phyloP scores from a whole-genome alignment of 1,140 invertebrate genomes.

The Helicoverpa zea region DNA sequence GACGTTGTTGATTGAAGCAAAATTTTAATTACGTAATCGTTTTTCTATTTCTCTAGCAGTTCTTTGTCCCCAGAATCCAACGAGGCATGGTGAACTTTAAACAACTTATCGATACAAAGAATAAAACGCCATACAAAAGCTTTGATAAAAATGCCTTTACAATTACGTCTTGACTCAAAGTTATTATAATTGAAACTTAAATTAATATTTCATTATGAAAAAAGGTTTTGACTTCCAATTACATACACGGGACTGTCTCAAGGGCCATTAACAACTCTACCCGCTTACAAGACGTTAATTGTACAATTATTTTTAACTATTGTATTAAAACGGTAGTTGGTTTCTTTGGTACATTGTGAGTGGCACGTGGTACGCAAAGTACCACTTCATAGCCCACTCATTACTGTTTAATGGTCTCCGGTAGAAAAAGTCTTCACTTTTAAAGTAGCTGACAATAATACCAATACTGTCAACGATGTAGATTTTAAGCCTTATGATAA shows the following conservation, averaged over 20 bases:
- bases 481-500: conserved; percentile 45
- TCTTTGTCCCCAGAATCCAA: background rate
- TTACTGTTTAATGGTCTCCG: conserved; percentile 83
- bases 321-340: conserved; percentile 83
- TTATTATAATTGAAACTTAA: conserved; percentile 68
- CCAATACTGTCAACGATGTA: background rate
- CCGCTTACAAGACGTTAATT: conserved; percentile 76
- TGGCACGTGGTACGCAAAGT: conserved; percentile 82
- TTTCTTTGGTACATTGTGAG: conserved; percentile 74
- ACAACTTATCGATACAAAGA: conserved; percentile 9
- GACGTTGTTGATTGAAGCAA: no score
- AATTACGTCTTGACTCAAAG: conserved; percentile 60
- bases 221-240: conserved; percentile 80
- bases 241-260: conserved; percentile 70
- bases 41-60: background rate
- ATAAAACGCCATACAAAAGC: conserved; percentile 2
- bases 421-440: conserved; percentile 64
- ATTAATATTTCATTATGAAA: conserved; percentile 65
- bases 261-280: conserved; percentile 76
- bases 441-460: conserved; percentile 46
- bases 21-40: no score
- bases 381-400: conserved; percentile 81
- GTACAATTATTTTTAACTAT: conserved; percentile 83
- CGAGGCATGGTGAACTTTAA: background rate
- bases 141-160: conserved; percentile 13